Evolutionary conservation across 2,797 vertebrate genomes (phyloP), one percentile per base, ranked within the genome.

Genomic region (Enteromius argenteus): DNA sequence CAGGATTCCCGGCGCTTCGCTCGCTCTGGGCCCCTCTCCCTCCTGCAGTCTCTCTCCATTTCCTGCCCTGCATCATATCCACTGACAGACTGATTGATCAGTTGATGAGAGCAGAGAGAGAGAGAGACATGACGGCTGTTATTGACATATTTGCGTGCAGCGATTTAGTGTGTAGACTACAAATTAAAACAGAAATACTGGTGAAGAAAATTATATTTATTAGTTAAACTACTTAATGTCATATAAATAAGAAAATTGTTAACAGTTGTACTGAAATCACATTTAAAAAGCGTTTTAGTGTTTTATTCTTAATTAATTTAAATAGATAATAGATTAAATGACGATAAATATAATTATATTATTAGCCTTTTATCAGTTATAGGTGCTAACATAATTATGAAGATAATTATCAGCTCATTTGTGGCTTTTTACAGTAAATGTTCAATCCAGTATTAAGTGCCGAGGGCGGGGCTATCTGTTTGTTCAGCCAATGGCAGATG

Each of bases 31-130:
- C 32, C 49, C n/a, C 77, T 77, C 62, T 67, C 23, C 27, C 71
- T 67, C 75, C 32, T 1, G 7, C 72, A 17, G 35, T 46, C 68
- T 79, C 68, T 79, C 68, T 71, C 13, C 7, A 62, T 60, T 79
- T 76, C n/a, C 37, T 85, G 58, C 79, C 66, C 58, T 85, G 81
- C 80, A 30, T 68, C 51, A 58, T 71, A 77, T 81, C 84, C 74
- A 71, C 79, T 81, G 79, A 42, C 79, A 69, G 72, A 62, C 68
- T 46, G 75, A 83, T 83, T 86, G 80, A 82, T 72, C 53, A 66
- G 35, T 53, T 73, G 37, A 58, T 64, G 79, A 81, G 39, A 60
- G 78, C 39, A 42, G n/a, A 14, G 39, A 62, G 80, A 46, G 19
- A 69, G 49, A 58, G 79, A 80, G 17, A 44, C 11, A 23, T 73